A percentile compares a stretch with the other conserved stretches of the same genome.
Evolutionary conservation across 2,797 vertebrate species (phyloP).

Genomic region (Liasis olivaceus): DNA sequence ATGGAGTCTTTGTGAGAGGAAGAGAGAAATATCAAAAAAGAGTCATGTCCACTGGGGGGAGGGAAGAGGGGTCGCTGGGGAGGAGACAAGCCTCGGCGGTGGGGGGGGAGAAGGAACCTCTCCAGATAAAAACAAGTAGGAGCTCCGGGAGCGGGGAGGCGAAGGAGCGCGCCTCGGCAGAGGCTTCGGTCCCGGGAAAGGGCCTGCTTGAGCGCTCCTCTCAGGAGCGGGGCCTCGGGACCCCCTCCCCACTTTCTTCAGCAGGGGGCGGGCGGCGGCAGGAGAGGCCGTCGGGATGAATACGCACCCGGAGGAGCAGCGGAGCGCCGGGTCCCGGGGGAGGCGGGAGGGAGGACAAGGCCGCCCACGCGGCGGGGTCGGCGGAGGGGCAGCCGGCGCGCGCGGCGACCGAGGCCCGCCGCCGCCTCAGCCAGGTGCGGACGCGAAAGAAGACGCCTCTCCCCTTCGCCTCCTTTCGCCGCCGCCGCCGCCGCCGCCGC

Average conservation of each 20-base stretch:
- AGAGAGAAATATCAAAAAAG: not conserved
- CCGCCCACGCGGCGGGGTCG: not conserved
- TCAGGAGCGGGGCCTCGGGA: not conserved
- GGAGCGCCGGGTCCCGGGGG: not conserved
- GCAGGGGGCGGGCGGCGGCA: not conserved
- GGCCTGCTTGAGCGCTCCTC: not conserved
- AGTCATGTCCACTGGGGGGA: not conserved
- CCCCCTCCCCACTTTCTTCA: not conserved
- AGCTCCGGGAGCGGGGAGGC: not conserved
- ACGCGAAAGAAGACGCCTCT: not conserved
- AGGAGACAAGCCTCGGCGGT: not conserved
- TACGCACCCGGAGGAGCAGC: not conserved
- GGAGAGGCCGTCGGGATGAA: not conserved
- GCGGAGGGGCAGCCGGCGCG: no score
- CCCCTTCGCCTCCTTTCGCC: not conserved
- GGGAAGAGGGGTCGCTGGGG: not conserved
- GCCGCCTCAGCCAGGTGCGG: not conserved
- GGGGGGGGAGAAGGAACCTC: not conserved
- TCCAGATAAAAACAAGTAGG: not conserved
- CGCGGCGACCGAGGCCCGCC: not conserved
- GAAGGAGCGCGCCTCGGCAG: not conserved
- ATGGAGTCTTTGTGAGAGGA: not conserved
- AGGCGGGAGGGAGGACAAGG: not conserved
- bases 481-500: not conserved
- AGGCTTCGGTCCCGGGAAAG: not conserved